Evolutionary conservation across 2,797 vertebrate species (phyloP).

Genomic region (Artibeus jamaicensis): DNA sequence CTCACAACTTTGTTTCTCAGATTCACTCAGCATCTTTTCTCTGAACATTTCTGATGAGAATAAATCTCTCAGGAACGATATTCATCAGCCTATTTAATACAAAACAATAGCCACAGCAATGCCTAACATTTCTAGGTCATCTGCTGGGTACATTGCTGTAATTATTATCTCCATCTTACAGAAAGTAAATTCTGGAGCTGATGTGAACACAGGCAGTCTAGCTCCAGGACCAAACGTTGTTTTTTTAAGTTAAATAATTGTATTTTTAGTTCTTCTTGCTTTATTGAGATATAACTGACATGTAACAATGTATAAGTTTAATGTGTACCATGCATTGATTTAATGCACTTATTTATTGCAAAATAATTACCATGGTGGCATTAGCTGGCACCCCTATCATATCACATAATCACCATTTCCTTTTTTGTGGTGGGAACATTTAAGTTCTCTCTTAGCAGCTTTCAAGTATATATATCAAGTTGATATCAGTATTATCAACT

Average conservation of each 20-base stretch:
- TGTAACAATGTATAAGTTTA: not conserved
- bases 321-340: not conserved
- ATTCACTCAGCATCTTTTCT: conserved; percentile 35
- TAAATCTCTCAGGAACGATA: not conserved
- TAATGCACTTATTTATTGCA: not conserved
- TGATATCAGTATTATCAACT: not conserved
- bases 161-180: not conserved
- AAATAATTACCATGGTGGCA: not conserved
- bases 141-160: not conserved
- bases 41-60: conserved; percentile 14
- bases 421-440: not conserved
- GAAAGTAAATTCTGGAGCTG: not conserved
- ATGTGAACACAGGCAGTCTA: not conserved
- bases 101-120: not conserved
- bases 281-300: not conserved
- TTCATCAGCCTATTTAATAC: conserved; percentile 23
- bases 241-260: not conserved
- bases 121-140: not conserved
- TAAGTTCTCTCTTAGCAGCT: not conserved
- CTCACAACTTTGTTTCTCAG: conserved; percentile 3
- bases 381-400: not conserved
- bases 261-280: not conserved
- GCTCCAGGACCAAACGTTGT: not conserved
- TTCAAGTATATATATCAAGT: not conserved
- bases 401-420: not conserved